Percentiles rank a stretch among this genome's conserved stretches.
phyloP scores from a whole-genome alignment of 2,797 vertebrate species.

The Cyprinodon diabolis region DNA sequence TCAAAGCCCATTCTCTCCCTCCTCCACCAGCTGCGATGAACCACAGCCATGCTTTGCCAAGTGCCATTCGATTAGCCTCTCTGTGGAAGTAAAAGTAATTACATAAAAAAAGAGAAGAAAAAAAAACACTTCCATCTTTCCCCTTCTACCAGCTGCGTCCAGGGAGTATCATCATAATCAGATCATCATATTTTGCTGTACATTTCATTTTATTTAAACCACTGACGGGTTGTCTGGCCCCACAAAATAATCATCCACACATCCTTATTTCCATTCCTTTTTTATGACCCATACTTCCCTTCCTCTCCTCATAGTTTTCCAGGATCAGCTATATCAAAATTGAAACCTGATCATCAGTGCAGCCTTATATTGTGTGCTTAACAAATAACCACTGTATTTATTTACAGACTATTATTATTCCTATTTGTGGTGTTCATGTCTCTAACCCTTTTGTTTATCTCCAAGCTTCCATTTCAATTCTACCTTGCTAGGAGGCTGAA shows the following conservation, averaged over 20 bases:
- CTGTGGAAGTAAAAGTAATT: slow-evolving; percentile 69
- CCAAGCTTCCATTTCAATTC: too few relatives aligned
- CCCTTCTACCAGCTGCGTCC: slow-evolving; percentile 41
- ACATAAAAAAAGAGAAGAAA: slow-evolving; percentile 54
- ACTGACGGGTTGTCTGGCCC: not conserved
- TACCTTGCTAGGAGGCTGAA: too few relatives aligned
- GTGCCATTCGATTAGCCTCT: slow-evolving; percentile 74
- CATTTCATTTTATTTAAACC: not conserved
- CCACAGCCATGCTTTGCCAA: slow-evolving; percentile 67
- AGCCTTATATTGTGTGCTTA: not conserved
- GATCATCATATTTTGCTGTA: slow-evolving; percentile 9
- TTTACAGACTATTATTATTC: too few relatives aligned
- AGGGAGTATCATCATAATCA: slow-evolving; percentile 40
- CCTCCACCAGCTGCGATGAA: slow-evolving; percentile 70
- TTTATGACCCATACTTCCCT: not conserved
- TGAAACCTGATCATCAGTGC: not conserved
- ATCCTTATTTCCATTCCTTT: not conserved
- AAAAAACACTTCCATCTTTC: slow-evolving; percentile 23
- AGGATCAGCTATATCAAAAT: not conserved
- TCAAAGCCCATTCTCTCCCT: slow-evolving; percentile 66
- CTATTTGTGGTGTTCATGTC: too few relatives aligned
- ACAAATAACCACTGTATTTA: too few relatives aligned
- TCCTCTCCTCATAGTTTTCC: not conserved
- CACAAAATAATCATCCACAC: not conserved
- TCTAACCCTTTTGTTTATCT: too few relatives aligned